phyloP scores from a whole-genome alignment of 2,797 vertebrate genomes.

The Cryptoprocta ferox region DNA sequence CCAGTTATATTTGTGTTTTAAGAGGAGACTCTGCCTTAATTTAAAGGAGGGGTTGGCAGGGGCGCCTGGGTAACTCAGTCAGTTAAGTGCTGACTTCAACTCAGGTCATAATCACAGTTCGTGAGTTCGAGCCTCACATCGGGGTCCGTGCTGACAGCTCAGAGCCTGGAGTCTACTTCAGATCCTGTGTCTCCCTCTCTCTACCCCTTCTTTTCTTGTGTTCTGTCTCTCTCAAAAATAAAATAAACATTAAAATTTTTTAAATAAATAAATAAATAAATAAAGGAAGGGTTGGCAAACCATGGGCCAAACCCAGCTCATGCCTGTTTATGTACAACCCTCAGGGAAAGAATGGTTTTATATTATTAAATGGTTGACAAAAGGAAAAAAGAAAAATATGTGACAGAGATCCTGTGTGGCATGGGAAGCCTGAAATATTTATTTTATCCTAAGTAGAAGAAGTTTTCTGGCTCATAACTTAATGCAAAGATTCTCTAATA shows the following conservation, averaged over 20 bases:
- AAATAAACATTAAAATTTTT: too few species aligned
- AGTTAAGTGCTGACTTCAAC: too few species aligned
- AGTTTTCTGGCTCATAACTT: not conserved
- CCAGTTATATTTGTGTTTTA: slow-evolving; percentile 1
- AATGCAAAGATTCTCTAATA: not conserved
- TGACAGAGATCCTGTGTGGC: not conserved
- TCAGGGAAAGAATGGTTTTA: slow-evolving; percentile 28
- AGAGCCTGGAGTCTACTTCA: too few species aligned
- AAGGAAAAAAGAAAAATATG: not conserved
- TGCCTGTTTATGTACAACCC: not conserved
- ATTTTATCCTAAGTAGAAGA: not conserved
- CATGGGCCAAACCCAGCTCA: not conserved
- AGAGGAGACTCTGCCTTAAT: not conserved
- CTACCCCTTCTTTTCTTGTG: too few species aligned
- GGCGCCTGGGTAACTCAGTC: too few species aligned
- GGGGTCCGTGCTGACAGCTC: too few species aligned
- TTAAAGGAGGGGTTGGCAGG: not conserved
- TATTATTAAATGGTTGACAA: not conserved
- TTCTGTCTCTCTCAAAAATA: too few species aligned
- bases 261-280: too few species aligned
- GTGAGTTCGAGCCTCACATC: too few species aligned
- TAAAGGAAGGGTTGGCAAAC: not conserved
- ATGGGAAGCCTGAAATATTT: not conserved
- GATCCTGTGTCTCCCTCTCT: too few species aligned
- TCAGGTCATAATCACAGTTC: too few species aligned